phyloP scores from a whole-genome alignment of 2,888 invertebrate species.

The Diplazon laetatorius region DNA sequence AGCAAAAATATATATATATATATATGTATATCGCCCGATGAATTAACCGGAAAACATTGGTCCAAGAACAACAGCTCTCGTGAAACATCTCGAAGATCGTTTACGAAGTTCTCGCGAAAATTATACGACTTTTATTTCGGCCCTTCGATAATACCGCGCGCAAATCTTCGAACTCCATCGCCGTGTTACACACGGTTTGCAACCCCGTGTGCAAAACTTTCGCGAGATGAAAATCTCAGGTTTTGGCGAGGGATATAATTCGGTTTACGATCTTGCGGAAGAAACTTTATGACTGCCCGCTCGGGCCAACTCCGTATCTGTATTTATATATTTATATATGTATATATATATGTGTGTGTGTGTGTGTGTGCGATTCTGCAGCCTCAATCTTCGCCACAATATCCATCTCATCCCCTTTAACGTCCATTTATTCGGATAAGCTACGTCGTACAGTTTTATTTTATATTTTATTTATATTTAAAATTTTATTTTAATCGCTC shows the following conservation, averaged over 20 bases:
- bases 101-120: slow-evolving; percentile 42
- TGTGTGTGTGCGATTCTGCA: not conserved
- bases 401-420: slow-evolving; percentile 26
- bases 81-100: no score
- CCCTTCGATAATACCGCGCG: not conserved
- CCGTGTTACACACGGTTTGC: slow-evolving; percentile 42
- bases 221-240: slow-evolving; percentile 55
- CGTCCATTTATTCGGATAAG: slow-evolving; percentile 30
- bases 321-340: no score
- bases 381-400: slow-evolving; percentile 1
- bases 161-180: not conserved
- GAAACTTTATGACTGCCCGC: slow-evolving; percentile 44
- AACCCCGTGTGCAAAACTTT: no score
- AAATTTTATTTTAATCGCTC: not conserved
- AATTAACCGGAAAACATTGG: no score
- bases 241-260: slow-evolving; percentile 51
- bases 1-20: no score
- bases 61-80: no score
- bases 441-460: slow-evolving; percentile 1
- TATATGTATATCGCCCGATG: no score
- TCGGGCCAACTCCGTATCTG: slow-evolving; percentile 40
- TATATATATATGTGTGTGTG: no score
- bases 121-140: slow-evolving; percentile 46
- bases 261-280: slow-evolving; percentile 54
- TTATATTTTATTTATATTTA: not conserved